Conservation (phyloP, 2,797 vertebrate genomes). For the Zalophus californianus region DNA sequence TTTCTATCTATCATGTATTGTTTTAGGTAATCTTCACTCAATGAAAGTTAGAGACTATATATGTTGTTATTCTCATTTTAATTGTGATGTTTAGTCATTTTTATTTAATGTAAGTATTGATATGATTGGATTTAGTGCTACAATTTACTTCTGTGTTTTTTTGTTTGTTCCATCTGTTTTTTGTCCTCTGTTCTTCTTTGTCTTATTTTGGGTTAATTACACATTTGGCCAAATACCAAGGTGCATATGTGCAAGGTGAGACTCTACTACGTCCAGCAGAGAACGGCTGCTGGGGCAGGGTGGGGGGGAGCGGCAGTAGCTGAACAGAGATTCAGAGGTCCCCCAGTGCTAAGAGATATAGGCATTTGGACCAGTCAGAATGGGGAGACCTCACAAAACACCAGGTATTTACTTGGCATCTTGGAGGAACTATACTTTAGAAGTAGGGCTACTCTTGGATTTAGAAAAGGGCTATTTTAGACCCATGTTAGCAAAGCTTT, state of each 20-base stretch:
- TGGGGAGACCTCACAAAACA: not conserved
- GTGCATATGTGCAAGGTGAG: not conserved
- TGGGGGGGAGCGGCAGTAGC: too few species aligned
- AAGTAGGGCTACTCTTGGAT: not conserved
- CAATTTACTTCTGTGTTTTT: not conserved
- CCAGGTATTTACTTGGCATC: not conserved
- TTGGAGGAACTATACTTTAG: not conserved
- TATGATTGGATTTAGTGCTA: not conserved
- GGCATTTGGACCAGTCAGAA: not conserved
- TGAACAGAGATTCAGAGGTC: not conserved
- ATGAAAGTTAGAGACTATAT: not conserved
- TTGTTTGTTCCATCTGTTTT: not conserved
- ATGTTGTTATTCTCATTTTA: not conserved
- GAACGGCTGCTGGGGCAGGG: not conserved
- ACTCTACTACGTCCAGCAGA: not conserved
- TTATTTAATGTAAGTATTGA: not conserved
- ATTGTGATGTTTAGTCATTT: not conserved
- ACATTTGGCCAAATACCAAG: not conserved
- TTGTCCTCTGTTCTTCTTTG: not conserved
- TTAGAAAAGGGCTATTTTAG: not conserved
- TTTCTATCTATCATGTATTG: not conserved
- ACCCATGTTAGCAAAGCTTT: not conserved
- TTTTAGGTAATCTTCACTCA: not conserved
- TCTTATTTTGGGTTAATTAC: not conserved
- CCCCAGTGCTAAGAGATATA: not conserved